Evolutionary conservation across 2,888 invertebrate species (phyloP).

Genomic region (Dryocosmus kuriphilus): DNA sequence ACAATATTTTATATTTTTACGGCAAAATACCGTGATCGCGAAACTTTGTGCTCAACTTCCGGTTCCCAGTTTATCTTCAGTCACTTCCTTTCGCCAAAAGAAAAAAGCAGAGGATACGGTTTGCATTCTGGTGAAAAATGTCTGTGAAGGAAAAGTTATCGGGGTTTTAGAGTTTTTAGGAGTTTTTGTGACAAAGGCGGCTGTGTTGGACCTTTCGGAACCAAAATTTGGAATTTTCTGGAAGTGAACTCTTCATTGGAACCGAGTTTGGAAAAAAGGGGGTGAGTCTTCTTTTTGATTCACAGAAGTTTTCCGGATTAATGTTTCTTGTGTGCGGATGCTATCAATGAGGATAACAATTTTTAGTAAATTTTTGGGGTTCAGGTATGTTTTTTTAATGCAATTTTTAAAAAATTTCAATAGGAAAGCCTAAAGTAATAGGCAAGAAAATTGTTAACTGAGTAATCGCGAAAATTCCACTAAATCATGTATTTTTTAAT

Average conservation of each 20-base stretch:
- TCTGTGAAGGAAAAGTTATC: slow-evolving; percentile 36
- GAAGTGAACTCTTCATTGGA: slow-evolving; percentile 8
- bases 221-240: background rate
- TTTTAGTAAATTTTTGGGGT: background rate
- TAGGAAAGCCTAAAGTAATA: background rate
- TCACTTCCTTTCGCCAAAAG: background rate
- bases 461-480: too few species aligned
- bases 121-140: slow-evolving; percentile 44
- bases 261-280: background rate
- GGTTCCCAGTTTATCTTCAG: background rate
- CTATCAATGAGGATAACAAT: background rate
- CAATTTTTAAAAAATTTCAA: background rate
- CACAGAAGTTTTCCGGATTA: background rate
- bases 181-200: slow-evolving; percentile 29
- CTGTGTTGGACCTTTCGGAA: slow-evolving; percentile 19
- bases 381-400: background rate
- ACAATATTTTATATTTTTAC: background rate
- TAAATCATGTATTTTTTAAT: too few species aligned
- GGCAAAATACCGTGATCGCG: background rate
- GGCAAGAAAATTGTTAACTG: background rate
- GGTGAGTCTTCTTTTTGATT: background rate
- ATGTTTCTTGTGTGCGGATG: background rate
- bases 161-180: slow-evolving; percentile 30
- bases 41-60: background rate
- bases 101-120: slow-evolving; percentile 7